Conservation (phyloP, 1,140 invertebrate genomes). For the Drosophila kurseongensis region DNA sequence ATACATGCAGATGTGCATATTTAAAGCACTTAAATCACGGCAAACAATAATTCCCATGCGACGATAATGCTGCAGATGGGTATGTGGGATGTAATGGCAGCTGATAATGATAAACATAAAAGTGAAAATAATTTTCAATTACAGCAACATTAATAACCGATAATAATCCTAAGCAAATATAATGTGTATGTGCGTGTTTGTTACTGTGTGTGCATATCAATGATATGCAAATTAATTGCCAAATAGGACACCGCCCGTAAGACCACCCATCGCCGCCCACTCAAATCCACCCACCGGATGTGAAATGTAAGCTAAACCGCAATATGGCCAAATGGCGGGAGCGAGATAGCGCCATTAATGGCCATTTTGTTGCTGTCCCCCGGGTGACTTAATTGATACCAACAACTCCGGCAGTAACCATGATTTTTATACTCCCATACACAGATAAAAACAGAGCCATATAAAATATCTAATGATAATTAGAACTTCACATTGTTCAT, state of each 20-base stretch:
- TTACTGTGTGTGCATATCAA: slow-evolving; percentile 71
- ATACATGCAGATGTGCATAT: slow-evolving; percentile 44
- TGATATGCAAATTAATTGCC: slow-evolving; percentile 83
- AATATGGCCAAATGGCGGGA: slow-evolving; percentile 38
- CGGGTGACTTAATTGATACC: slow-evolving; percentile 59
- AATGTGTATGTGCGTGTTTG: slow-evolving; percentile 23
- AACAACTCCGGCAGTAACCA: slow-evolving; percentile 26
- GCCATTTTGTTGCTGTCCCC: slow-evolving; percentile 51
- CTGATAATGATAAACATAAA: slow-evolving; percentile 81
- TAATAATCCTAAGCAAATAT: slow-evolving; percentile 83
- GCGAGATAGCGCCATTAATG: slow-evolving; percentile 36
- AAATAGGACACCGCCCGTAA: slow-evolving; percentile 31
- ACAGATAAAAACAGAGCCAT: too few species aligned
- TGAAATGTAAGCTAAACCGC: slow-evolving; percentile 72
- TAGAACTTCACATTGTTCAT: too few species aligned
- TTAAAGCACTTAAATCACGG: slow-evolving; percentile 72
- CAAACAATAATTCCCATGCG: slow-evolving; percentile 80
- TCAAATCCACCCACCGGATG: slow-evolving; percentile 18
- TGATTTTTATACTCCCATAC: slow-evolving; percentile 6
- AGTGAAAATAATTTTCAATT: slow-evolving; percentile 84
- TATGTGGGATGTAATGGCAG: slow-evolving; percentile 36
- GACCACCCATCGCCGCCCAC: slow-evolving; percentile 9
- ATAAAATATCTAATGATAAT: too few species aligned
- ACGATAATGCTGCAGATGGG: slow-evolving; percentile 46
- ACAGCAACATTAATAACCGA: slow-evolving; percentile 83